Percentiles rank a stretch among this genome's conserved stretches.
Evolutionary conservation across 2,113 vertebrate genomes (phyloP).

Genomic region (Carettochelys insculpta): DNA sequence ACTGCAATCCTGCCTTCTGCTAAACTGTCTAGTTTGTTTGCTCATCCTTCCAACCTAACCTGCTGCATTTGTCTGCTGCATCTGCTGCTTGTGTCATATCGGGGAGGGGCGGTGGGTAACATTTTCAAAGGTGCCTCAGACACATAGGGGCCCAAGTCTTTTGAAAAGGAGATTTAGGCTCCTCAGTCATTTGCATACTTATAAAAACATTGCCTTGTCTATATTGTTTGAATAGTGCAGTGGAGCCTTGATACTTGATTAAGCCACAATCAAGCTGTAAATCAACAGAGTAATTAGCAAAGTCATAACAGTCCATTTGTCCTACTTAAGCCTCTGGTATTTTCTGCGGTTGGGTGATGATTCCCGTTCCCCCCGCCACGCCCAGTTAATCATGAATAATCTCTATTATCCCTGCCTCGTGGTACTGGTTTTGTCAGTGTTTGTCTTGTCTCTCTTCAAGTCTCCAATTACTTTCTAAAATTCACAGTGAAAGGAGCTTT

Average conservation of each 20-base stretch:
- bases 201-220: neutral
- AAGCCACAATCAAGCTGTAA: neutral
- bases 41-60: neutral
- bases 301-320: neutral
- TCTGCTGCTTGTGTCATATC: neutral
- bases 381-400: neutral
- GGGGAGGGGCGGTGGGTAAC: neutral
- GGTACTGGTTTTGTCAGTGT: neutral
- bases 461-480: neutral
- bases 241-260: slow-evolving; percentile 10
- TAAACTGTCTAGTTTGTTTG: neutral
- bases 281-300: slow-evolving; percentile 6
- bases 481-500: neutral
- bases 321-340: neutral
- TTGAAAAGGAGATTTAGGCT: neutral
- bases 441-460: neutral
- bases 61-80: neutral
- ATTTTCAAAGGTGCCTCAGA: neutral
- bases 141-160: neutral
- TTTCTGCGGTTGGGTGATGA: neutral
- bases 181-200: neutral
- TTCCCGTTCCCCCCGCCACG: neutral
- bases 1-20: neutral
- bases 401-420: slow-evolving; percentile 5
- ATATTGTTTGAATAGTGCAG: neutral